Evolutionary conservation across 2,888 invertebrate genomes (phyloP), one percentile per base, ranked within the genome.

Genomic region (Lepetodrilus schrolli): DNA sequence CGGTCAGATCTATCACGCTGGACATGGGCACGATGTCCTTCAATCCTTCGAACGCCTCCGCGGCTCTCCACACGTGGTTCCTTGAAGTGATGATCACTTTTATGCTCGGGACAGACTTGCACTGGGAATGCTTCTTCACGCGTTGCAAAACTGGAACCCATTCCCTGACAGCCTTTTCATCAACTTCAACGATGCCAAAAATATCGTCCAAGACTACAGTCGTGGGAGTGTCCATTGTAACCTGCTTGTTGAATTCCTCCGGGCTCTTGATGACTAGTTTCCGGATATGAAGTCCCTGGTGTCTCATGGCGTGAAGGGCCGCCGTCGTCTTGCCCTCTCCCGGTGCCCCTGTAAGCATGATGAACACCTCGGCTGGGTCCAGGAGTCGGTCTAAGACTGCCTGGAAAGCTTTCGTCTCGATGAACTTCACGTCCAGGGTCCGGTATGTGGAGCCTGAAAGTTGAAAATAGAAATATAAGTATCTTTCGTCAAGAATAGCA

Each of bases 121-220:
- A 30, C 34, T 58, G 30, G 1, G 58, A 58, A 58, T 58, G 30
- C 34, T 58, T 58, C n/a, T 58, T 58, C 10, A 58, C 30, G 26
- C 58, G 8, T 17, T 30, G 23, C 2, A 58, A 30, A 21, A 58
- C 30, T 26, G 58, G 58, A 5, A 58, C 58, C 58, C 58, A 58
- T n/a, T 58, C 26, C n/a, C 58, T 58, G 13, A 58, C 58, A 34
- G 58, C 34, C 5, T 13, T n/a, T 30, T 58, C 58, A 58, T 30
- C 17, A 23, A 58, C 58, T 58, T 58, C 58, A 58, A 58, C 58
- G n/a, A 58, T 58, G 10, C 58, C 58, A 58, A 58, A 58, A 5
- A 58, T 34, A 30, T 58, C 58, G 30, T 58, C 58, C 58, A 58
- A 34, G 17, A 58, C 58, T n/a, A 58, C 58, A 17, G 30, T 58